phyloP scores from a whole-genome alignment of 2,113 vertebrate genomes.

The Cheirogaleus medius region DNA sequence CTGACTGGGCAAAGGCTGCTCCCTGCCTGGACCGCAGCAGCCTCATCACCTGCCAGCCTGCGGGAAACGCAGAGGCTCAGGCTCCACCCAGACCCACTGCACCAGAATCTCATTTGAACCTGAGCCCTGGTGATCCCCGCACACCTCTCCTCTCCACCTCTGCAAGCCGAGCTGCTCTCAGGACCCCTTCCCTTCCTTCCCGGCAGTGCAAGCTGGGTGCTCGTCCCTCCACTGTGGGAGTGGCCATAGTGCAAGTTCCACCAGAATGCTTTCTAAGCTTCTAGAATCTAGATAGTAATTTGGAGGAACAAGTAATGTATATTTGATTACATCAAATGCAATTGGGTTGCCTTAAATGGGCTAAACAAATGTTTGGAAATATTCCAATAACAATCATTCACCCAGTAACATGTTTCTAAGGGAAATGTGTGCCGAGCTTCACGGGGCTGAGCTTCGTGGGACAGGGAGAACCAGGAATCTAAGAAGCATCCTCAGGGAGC shows the following conservation, averaged over 20 bases:
- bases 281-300: neutral
- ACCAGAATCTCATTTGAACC: neutral
- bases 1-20: neutral
- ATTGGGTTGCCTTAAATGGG: neutral
- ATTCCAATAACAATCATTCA: neutral
- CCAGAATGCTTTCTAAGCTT: neutral
- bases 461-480: neutral
- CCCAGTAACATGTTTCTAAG: neutral
- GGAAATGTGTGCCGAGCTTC: neutral
- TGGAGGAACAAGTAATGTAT: neutral
- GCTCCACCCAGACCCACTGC: neutral
- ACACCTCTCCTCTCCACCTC: no score
- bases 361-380: neutral
- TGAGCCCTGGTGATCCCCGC: neutral
- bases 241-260: neutral
- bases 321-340: neutral
- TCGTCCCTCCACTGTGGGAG: neutral
- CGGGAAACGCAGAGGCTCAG: neutral
- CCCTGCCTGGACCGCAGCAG: neutral
- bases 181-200: neutral
- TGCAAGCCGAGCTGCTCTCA: fast-evolving
- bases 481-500: neutral
- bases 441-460: neutral
- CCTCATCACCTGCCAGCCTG: neutral
- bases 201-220: neutral